These are phyloP conservation scores for Apogon talboti DNA, from an alignment of 2,797 vertebrate species.

Conservation along the genomic window DNA sequence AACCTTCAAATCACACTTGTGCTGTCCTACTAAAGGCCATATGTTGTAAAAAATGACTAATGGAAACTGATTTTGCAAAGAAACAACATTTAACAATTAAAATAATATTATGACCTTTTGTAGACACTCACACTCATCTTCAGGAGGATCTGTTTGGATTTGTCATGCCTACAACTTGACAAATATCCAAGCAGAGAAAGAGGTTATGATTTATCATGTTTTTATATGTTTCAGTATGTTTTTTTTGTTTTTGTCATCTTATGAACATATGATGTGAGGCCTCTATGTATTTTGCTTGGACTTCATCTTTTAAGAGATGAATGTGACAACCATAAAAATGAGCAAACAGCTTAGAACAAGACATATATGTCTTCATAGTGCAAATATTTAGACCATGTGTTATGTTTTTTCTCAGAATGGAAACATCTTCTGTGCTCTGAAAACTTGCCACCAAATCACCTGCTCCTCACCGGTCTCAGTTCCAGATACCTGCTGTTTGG, in stretches of 20 bases:
- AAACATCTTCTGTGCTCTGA: slow-evolving; percentile 94
- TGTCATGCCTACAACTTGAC: too few species aligned
- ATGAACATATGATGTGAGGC: neutral
- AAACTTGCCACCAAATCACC: slow-evolving; percentile 89
- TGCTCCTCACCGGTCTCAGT: slow-evolving; percentile 85
- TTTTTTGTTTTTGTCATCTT: slow-evolving; percentile 1
- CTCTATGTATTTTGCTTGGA: neutral
- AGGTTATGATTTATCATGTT: too few species aligned
- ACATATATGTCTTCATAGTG: neutral
- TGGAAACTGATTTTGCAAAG: slow-evolving; percentile 20
- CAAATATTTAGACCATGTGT: neutral
- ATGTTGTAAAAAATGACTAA: slow-evolving; percentile 37
- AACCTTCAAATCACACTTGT: slow-evolving; percentile 15
- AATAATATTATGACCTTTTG: neutral
- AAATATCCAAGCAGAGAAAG: too few species aligned
- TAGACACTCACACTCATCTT: too few species aligned
- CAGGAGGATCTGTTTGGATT: too few species aligned
- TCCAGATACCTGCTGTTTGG: slow-evolving; percentile 91
- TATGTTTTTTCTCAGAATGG: slow-evolving; percentile 86
- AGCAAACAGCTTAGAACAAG: neutral
- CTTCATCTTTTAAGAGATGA: slow-evolving; percentile 3
- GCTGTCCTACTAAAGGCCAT: slow-evolving; percentile 15
- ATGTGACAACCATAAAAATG: neutral
- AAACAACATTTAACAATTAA: slow-evolving; percentile 21
- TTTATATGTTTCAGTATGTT: neutral